phyloP scores from a whole-genome alignment of 64 coral and sea anemone genomes.

The Hydrozoanthus tunicans region DNA sequence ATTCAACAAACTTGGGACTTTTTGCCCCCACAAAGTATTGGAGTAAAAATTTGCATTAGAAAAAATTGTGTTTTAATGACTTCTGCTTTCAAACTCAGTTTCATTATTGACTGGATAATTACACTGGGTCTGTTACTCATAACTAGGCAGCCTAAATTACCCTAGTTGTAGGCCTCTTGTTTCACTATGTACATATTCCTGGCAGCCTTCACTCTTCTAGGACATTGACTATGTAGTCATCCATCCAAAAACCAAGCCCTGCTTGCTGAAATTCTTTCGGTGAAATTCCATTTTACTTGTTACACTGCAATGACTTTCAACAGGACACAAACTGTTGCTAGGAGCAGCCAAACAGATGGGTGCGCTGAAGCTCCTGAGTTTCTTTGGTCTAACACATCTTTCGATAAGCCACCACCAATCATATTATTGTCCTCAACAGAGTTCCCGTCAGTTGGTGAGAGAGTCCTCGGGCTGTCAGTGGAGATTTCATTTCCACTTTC shows the following conservation, averaged over 20 bases:
- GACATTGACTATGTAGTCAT: too few species aligned
- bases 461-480: not conserved
- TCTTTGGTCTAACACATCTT: not conserved
- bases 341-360: not conserved
- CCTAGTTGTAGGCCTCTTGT: too few species aligned
- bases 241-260: not conserved
- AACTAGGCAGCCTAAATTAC: too few species aligned
- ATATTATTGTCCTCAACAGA: not conserved
- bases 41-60: too few species aligned
- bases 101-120: too few species aligned
- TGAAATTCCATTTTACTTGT: not conserved
- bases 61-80: too few species aligned
- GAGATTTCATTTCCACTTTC: conserved; percentile 41
- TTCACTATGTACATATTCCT: too few species aligned
- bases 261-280: not conserved
- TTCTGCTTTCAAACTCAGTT: too few species aligned
- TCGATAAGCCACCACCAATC: conserved; percentile 3
- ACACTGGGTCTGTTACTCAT: too few species aligned
- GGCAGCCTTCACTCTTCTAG: too few species aligned
- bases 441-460: conserved; percentile 24
- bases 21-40: too few species aligned
- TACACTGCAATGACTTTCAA: not conserved
- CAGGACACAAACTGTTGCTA: not conserved
- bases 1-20: too few species aligned
- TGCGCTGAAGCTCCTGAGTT: not conserved